Percentiles rank a stretch among this genome's conserved stretches.
These are phyloP conservation scores for Epinephelus cyanopodus DNA, from an alignment of 2,113 vertebrate species.

Conservation along the genomic window DNA sequence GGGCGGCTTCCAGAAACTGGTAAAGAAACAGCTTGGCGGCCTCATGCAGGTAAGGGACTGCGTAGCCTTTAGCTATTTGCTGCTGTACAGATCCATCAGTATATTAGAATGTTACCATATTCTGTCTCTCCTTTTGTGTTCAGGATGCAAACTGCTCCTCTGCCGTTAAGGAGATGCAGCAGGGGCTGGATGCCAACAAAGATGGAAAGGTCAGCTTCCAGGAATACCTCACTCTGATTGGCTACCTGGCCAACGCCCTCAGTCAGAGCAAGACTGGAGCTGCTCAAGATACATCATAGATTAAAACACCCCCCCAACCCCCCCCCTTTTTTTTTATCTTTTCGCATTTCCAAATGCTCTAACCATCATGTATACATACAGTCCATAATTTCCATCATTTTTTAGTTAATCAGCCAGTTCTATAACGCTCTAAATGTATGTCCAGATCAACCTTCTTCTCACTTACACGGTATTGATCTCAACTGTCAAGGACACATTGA, in stretches of 20 bases:
- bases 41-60: slow-evolving; percentile 76
- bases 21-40: slow-evolving; percentile 70
- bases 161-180: slow-evolving; percentile 79
- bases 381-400: slow-evolving; percentile 17
- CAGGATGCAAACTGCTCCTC: slow-evolving; percentile 76
- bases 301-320: background rate
- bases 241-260: slow-evolving; percentile 75
- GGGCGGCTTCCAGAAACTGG: slow-evolving; percentile 76
- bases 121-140: slow-evolving; percentile 1
- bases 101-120: background rate
- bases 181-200: slow-evolving; percentile 76
- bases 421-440: slow-evolving; percentile 32
- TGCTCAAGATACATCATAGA: slow-evolving; percentile 52
- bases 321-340: background rate
- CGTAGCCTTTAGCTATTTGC: background rate
- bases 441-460: slow-evolving; percentile 19
- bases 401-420: slow-evolving; percentile 4
- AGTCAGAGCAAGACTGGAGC: slow-evolving; percentile 55
- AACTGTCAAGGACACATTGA: slow-evolving; percentile 41
- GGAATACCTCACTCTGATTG: slow-evolving; percentile 82
- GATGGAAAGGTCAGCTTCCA: slow-evolving; percentile 84
- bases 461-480: slow-evolving; percentile 24
- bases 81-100: slow-evolving; percentile 4
- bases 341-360: slow-evolving; percentile 21
- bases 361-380: background rate